Conservation (phyloP, 1,140 invertebrate species). For the Philopotamus ludificatus region DNA sequence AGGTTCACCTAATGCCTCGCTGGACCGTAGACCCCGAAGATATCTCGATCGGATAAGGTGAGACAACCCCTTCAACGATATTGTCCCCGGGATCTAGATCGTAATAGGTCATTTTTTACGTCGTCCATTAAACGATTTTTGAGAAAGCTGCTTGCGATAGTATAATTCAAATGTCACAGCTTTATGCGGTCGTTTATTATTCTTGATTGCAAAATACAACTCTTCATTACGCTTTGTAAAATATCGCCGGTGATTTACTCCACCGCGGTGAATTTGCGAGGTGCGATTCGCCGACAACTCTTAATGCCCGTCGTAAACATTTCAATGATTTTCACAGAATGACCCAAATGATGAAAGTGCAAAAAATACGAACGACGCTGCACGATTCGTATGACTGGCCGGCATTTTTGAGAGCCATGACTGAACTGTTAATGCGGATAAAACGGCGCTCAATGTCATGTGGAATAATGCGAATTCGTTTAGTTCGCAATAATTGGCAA, state of each 20-base stretch:
- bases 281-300: background rate
- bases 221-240: background rate
- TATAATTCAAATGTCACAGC: too few relatives aligned
- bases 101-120: too few relatives aligned
- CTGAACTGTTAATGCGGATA: too few relatives aligned
- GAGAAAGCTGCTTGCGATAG: too few relatives aligned
- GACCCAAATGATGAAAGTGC: too few relatives aligned
- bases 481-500: too few relatives aligned
- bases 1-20: slow-evolving; percentile 13
- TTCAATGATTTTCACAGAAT: background rate
- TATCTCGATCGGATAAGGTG: slow-evolving; percentile 7
- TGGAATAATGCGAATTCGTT: too few relatives aligned
- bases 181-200: background rate
- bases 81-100: background rate
- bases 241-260: background rate
- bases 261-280: background rate
- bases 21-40: background rate
- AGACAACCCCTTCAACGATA: background rate
- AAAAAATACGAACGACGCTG: too few relatives aligned
- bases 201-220: background rate
- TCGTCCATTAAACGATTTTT: too few relatives aligned
- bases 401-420: too few relatives aligned
- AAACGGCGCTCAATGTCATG: too few relatives aligned
- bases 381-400: too few relatives aligned
- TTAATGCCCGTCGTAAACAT: background rate